Evolutionary conservation across 2,888 invertebrate genomes (phyloP), one percentile per base, ranked within the genome.

Genomic region (Thereva unica): DNA sequence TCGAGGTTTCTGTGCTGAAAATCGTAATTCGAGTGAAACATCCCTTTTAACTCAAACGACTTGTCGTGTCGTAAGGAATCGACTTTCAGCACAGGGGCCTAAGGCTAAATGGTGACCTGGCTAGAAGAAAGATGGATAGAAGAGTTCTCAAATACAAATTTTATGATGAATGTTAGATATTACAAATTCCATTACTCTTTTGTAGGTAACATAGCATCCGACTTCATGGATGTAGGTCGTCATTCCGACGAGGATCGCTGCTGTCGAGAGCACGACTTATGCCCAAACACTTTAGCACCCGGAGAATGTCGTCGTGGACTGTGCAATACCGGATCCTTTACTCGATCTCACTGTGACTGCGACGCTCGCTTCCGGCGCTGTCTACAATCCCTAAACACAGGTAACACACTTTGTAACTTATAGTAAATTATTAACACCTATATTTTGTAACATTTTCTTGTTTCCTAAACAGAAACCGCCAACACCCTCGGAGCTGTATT

Each of bases 321-420:
- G 38, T 90, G 89, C 77, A 91, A 91, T 76, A 83, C 83, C 38
- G 86, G 88, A 4, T 85, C 85, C 2, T 87, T 86, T 75, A 89
- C 89, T 0, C 84, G 89, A 65, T 88, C 89, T 0, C 89, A 90
- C 74, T 91, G 91, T 75, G 87, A 88, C 73, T 91, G 91, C 74
- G 91, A 91, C 75, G 86, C 86, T 0, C 83, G 84, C 72, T 89
- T 92, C 74, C 83, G 89, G 44, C 81, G 86, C 64, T 92, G 91
- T 75, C 80, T 92, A 55, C 86, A 87, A 75, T 83, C 83, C 65
- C 82, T 88, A 4, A 86, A 86, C 72, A 86, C 88, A 35, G 79
- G 79, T 78, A 71, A 41, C 38, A 45, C 49, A 50, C 10, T 9
- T 45, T 50, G 5, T 6, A 5, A 34, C 6, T 42, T 10, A 37